A percentile compares a stretch with the other conserved stretches of the same genome.
Conservation (phyloP, 2,888 invertebrate genomes). For the Xestia c-nigrum region DNA sequence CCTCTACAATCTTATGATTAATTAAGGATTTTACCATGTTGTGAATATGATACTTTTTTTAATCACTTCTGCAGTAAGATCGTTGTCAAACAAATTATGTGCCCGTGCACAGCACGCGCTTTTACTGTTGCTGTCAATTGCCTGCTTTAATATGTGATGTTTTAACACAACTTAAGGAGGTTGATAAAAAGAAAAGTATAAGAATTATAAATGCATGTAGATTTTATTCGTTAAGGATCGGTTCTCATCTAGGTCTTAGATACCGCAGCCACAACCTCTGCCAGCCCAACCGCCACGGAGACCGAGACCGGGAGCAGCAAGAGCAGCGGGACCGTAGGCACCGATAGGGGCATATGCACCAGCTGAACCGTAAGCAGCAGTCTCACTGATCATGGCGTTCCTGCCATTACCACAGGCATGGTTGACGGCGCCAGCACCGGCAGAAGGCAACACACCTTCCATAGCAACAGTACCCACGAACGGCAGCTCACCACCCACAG, state of each 20-base stretch:
- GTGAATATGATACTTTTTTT: too few species aligned
- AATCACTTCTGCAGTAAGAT: too few species aligned
- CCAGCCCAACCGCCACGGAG: slow-evolving; percentile 7
- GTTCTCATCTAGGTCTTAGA: background rate
- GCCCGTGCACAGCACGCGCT: too few species aligned
- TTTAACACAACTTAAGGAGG: too few species aligned
- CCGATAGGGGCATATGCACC: slow-evolving; percentile 17
- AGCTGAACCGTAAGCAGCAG: slow-evolving; percentile 15
- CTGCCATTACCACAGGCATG: slow-evolving; percentile 75
- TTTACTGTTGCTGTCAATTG: too few species aligned
- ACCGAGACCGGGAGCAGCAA: slow-evolving; percentile 8
- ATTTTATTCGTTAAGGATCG: too few species aligned
- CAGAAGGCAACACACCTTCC: slow-evolving; percentile 74
- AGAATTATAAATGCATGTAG: too few species aligned
- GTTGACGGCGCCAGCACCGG: slow-evolving; percentile 72
- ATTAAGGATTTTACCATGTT: too few species aligned
- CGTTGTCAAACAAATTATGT: too few species aligned
- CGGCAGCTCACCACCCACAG: slow-evolving; percentile 72
- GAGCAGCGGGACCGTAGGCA: slow-evolving; percentile 24
- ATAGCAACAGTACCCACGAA: slow-evolving; percentile 73
- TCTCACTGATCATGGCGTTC: slow-evolving; percentile 63
- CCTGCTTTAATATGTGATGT: too few species aligned
- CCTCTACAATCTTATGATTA: too few species aligned
- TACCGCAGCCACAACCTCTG: slow-evolving; percentile 15
- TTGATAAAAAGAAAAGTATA: too few species aligned